Conservation (phyloP, 1,140 invertebrate species). For the Triops cancriformis region DNA sequence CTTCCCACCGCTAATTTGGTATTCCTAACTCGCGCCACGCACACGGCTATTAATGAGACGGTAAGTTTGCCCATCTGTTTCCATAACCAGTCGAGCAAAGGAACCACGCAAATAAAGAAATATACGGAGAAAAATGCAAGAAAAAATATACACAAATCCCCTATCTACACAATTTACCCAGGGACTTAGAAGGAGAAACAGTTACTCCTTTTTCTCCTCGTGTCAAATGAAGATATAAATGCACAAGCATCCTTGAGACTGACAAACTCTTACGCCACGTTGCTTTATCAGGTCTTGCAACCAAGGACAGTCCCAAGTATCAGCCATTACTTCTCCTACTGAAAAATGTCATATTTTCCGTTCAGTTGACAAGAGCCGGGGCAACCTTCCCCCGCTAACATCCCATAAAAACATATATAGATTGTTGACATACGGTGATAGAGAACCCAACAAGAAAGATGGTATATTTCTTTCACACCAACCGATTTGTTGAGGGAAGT, state of each 20-base stretch:
- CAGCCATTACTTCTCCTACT: neutral
- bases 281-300: neutral
- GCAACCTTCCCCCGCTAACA: neutral
- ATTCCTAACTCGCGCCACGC: neutral
- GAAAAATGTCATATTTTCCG: constrained; percentile 7
- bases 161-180: no score
- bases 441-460: neutral
- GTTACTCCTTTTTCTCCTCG: neutral
- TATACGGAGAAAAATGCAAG: no score
- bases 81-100: neutral
- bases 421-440: constrained; percentile 1
- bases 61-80: neutral
- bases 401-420: neutral
- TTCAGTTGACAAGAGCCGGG: neutral
- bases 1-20: neutral
- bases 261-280: neutral
- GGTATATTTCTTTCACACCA: neutral
- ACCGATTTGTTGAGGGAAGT: neutral
- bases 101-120: neutral
- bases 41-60: neutral
- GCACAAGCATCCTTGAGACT: neutral
- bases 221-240: neutral
- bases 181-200: neutral
- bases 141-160: neutral
- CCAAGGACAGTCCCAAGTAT: neutral